Base-by-base conservation (phyloP, 2,888 invertebrate genomes). In the Scrobipalpa costella region DNA sequence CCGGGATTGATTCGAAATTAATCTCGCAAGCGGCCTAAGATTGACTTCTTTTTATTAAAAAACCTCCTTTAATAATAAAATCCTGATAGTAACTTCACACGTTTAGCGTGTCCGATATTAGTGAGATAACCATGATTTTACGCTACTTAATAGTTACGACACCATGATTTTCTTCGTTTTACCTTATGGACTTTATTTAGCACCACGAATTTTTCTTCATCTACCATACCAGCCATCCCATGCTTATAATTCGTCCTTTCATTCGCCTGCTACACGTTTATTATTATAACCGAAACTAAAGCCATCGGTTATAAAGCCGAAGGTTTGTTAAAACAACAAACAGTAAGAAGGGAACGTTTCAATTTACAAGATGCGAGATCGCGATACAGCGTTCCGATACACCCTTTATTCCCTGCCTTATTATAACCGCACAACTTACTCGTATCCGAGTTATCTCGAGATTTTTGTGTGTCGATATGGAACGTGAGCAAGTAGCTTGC, bases 371-470 rank as follows among this genome's bases (percentile, higher is more conserved):
- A 90, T 90, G 81, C 74, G 76, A 77, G 79, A 77, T 74, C 70
- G 68, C 79, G 90, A 90, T 90, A 88, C 80, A 78, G 75, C 75
- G 77, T 38, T 63, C 68, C 81, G 80, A 84, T 84, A 86, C 85
- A 85, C 81, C 80, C 83, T 84, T 81, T 84, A 84, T 84, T 82
- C 84, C 72, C 74, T 69, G 74, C 78, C 85, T 88, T 87, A 87
- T 89, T 88, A 88, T 83, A 81, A 83, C 78, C 81, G 74, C 79
- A 79, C 82, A 85, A 90, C 87, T 89, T 88, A 88, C 88, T 88
- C 90, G 90, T 90, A 85, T 84, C 78, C 78, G 76, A 75, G 79
- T 86, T 89, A 88, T 89, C 89, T 78, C 73, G 72, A 86, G 90
- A 90, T 90, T 87, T 86, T 85, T 79, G 83, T 84, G 75, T 74